Conservation (phyloP, 2,113 vertebrate genomes). For the Perca schrenkii region DNA sequence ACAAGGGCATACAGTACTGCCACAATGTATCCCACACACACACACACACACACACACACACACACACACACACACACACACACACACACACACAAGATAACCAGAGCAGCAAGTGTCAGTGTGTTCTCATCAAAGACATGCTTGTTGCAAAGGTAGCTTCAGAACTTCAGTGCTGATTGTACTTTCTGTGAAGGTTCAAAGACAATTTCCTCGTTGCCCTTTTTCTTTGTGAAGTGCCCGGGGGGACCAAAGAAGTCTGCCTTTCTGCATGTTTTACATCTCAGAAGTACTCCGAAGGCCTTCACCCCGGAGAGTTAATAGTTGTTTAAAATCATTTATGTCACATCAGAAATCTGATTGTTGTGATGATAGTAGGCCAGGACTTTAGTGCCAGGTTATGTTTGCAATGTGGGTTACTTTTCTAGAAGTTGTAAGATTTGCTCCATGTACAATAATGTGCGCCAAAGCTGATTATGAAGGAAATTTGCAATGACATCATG, state of each 20-base stretch:
- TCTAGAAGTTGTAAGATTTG: not conserved
- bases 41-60: constrained; percentile 34
- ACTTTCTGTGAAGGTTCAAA: constrained; percentile 71
- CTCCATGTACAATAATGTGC: not conserved
- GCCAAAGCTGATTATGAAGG: not conserved
- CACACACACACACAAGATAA: constrained; percentile 2
- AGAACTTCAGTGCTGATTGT: constrained; percentile 58
- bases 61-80: constrained; percentile 11
- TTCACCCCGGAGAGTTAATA: constrained; percentile 37
- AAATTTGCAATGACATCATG: not conserved
- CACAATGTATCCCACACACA: constrained; percentile 9
- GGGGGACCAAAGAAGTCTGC: constrained; percentile 42
- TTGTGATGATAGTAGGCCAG: not conserved
- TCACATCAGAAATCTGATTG: constrained; percentile 9
- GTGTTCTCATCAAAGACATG: constrained; percentile 66
- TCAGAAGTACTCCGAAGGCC: constrained; percentile 49
- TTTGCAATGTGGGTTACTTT: not conserved
- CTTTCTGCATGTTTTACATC: constrained; percentile 51
- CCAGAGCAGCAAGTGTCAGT: constrained; percentile 43
- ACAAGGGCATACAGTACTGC: constrained; percentile 52
- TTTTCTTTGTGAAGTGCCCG: constrained; percentile 46
- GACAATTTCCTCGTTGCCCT: constrained; percentile 45
- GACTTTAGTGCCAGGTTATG: not conserved
- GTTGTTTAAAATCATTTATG: constrained; percentile 38
- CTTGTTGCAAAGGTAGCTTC: constrained; percentile 60